A percentile compares a stretch with the other conserved stretches of the same genome.
Evolutionary conservation across 2,113 vertebrate genomes (phyloP).

Genomic region (Zosterops japonicus): DNA sequence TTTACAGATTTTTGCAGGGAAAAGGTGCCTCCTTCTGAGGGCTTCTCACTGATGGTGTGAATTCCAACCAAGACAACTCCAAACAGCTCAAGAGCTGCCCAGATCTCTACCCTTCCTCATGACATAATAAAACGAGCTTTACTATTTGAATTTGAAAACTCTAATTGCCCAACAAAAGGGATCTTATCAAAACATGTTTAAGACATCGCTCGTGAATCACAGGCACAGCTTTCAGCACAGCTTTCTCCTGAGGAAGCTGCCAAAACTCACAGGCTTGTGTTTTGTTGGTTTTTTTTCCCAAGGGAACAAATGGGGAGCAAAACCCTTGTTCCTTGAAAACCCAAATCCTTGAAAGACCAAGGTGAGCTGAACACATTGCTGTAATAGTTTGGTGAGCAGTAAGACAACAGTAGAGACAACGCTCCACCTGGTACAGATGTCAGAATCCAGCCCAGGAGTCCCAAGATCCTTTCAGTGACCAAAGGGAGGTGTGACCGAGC

Average conservation of each 20-base stretch:
- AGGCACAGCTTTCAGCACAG: slow-evolving; percentile 8
- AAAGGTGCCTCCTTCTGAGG: background rate
- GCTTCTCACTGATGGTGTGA: background rate
- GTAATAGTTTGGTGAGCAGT: background rate
- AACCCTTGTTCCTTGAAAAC: background rate
- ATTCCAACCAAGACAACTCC: background rate
- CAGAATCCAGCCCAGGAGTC: background rate
- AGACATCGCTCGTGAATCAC: slow-evolving; percentile 22
- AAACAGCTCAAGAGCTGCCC: background rate
- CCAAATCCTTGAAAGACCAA: background rate
- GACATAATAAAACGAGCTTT: background rate
- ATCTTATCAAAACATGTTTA: slow-evolving; percentile 23
- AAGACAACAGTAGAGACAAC: background rate
- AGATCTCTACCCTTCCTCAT: background rate
- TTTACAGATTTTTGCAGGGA: background rate
- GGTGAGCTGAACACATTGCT: background rate
- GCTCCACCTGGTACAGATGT: rapidly evolving
- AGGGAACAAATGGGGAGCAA: background rate
- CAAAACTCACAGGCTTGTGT: background rate
- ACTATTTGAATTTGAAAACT: background rate
- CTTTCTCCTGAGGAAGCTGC: slow-evolving; percentile 10
- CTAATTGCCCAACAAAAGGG: slow-evolving; percentile 22
- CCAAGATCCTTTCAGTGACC: background rate
- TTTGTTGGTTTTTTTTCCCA: background rate
- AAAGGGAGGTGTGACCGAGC: background rate